These are phyloP conservation scores for Propithecus coquereli DNA, from an alignment of 2,113 vertebrate genomes.

Conservation along the genomic window DNA sequence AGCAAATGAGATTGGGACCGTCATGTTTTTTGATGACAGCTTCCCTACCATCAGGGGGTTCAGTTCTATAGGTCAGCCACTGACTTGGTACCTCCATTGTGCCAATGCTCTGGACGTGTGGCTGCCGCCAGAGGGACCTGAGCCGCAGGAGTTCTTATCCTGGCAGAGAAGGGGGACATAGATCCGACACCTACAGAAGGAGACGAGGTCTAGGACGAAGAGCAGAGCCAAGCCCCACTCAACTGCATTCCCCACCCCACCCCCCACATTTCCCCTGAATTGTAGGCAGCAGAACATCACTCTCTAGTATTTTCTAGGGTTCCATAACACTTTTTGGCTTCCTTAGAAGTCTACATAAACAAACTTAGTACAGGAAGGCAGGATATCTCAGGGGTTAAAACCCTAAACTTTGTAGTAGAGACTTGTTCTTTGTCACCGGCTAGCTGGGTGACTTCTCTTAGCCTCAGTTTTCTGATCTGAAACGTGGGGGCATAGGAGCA, in stretches of 20 bases:
- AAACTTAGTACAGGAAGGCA: background rate
- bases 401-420: background rate
- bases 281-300: background rate
- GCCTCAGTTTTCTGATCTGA: background rate
- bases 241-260: background rate
- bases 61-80: background rate
- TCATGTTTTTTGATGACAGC: background rate
- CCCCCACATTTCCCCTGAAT: background rate
- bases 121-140: background rate
- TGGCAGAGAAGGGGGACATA: background rate
- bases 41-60: background rate
- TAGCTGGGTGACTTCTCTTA: background rate
- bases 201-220: background rate
- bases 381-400: background rate
- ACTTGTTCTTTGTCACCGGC: background rate
- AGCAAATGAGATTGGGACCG: background rate
- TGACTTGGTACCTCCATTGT: background rate
- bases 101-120: background rate
- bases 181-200: background rate
- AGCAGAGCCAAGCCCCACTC: background rate
- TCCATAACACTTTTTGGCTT: background rate
- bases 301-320: background rate
- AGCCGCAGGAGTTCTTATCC: background rate
- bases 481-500: background rate
- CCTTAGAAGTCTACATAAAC: background rate